phyloP scores from a whole-genome alignment of 2,888 invertebrate species.

The Drosophila demipolita region DNA sequence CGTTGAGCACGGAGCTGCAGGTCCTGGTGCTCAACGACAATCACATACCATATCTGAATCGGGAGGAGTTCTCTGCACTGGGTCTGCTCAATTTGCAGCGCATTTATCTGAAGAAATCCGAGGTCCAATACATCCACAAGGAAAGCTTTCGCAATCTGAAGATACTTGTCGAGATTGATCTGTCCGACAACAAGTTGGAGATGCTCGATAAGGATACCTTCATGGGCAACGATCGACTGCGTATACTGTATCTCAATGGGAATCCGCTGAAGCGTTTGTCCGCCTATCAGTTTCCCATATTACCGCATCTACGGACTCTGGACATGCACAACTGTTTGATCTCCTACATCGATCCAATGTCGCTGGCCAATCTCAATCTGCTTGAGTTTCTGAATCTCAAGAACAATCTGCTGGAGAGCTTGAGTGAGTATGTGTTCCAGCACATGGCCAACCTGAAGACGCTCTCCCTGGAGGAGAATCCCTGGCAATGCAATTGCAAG shows the following conservation, averaged over 20 bases:
- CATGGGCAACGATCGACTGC: constrained; percentile 92
- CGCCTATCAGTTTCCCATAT: constrained; percentile 92
- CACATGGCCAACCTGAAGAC: constrained; percentile 92
- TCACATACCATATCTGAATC: constrained; percentile 90
- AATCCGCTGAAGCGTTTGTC: constrained; percentile 91
- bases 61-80: constrained; percentile 91
- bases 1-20: constrained; percentile 89
- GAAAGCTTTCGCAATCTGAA: constrained; percentile 95
- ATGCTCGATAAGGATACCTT: constrained; percentile 92
- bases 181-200: constrained; percentile 92
- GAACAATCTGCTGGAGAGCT: constrained; percentile 90
- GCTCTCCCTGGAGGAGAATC: constrained; percentile 92
- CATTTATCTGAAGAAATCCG: constrained; percentile 91
- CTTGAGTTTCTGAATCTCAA: constrained; percentile 92
- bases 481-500: constrained; percentile 96
- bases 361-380: constrained; percentile 90
- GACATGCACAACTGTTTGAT: constrained; percentile 93
- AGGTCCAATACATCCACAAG: constrained; percentile 90
- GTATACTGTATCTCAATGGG: constrained; percentile 91
- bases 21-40: constrained; percentile 94
- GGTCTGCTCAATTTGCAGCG: constrained; percentile 94
- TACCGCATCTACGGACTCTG: constrained; percentile 92
- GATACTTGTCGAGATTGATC: constrained; percentile 94
- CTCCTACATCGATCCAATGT: constrained; percentile 90
- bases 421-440: constrained; percentile 89